Base-by-base conservation (phyloP, 2,113 vertebrate genomes). In the Solea senegalensis region DNA sequence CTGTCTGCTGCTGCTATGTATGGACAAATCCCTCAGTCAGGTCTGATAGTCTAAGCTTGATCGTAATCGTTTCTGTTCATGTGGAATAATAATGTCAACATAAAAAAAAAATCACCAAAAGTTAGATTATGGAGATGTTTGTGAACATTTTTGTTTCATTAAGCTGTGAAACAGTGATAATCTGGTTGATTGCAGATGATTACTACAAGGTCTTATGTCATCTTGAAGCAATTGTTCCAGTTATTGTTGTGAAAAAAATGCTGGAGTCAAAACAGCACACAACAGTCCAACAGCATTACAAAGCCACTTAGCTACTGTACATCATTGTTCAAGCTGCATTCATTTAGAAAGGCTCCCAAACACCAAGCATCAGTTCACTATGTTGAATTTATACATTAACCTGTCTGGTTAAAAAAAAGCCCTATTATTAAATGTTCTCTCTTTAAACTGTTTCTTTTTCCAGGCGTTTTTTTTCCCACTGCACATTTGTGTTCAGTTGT, bases 291-390 rank as follows among this genome's bases (percentile, higher is more conserved):
- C 69, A 73, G 26, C 45, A 45, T 40, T 15, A 45, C 2, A 66
- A 46, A 65, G 34, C 4, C 10, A 10, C 1, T 49, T 56, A 15
- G 13, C 21, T 15, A 54, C 34, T 4, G 34, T 34, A 34, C 34
- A 34, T 34, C 1, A 21, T 21, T 21, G 21, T 21, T 34, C 34
- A 34, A 4, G 34, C 34, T 34, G 34, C 27, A 53, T 28, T 67
- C 34, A 69, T 44, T 48, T 75, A 57, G 51, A 66, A 44, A 63
- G 26, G 26, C 16, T 76, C 60, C 54, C 65, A 59, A 28, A 49
- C 3, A 40, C 15, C 11, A 41, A 12, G 3, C 34, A 41, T 7
- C 27, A 15, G 45, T 8, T 59, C 9, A 28, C 49, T 0, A 51
- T 6, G 11, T 21, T 21, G 21, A 21, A 21, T 21, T 21, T 34